Evolutionary conservation across 2,113 vertebrate genomes (phyloP), one percentile per base, ranked within the genome.

Genomic region (Oplegnathus fasciatus): DNA sequence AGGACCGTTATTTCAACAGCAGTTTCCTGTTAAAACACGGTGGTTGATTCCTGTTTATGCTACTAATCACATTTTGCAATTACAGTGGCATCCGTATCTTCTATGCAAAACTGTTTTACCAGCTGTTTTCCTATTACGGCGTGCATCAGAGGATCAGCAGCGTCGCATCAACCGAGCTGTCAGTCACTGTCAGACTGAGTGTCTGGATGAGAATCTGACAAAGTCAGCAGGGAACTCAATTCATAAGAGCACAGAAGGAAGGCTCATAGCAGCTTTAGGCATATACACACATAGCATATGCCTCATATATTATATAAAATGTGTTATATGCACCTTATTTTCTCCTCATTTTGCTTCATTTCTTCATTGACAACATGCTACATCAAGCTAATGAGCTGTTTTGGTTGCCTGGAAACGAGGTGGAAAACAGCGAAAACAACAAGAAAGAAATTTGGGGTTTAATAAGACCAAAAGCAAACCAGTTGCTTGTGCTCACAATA

Each of bases 111-210:
- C 68, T 4, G 44, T 64, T 62, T 14, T 0, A 73, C 34, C 82
- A 83, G 76, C 65, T 81, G 86, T 68, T 90, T 61, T 54, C 24
- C 40, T 15, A 9, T 66, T 28, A n/a, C 10, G 22, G 64, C 75
- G 72, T 11, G 14, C 34, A 52, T 79, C 62, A 82, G 28, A 80
- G 74, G 64, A 88, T 82, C 83, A 66, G 62, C 48, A 44, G 76
- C 82, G 44, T 77, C 14, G 20, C 66, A 78, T 89, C 83, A 54
- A 67, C 32, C 3, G 4, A 72, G 80, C 78, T 73, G 88, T 89
- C 88, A 89, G 64, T 89, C 79, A 85, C 37, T 57, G 81, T 85
- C 80, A 71, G 26, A 57, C 54, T 6, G 26, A 66, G 40, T 10
- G 26, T 8, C 26, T 9, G 48, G 79, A 88, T 72, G 64, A 82